A percentile compares a stretch with the other conserved stretches of the same genome.
Evolutionary conservation across 2,797 vertebrate genomes (phyloP).

Genomic region (Pangasius mekongensis): DNA sequence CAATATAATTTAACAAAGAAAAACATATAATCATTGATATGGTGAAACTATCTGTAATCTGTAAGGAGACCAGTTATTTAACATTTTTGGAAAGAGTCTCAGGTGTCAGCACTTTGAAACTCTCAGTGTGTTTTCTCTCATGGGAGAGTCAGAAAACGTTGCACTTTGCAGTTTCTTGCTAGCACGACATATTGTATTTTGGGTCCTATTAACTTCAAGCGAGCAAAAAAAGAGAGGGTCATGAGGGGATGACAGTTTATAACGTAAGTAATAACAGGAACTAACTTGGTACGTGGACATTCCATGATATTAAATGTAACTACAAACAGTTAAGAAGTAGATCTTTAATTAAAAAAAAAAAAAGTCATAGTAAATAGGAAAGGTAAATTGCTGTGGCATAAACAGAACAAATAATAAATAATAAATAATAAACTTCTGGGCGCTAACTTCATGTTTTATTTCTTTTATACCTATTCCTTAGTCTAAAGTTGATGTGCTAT

Average conservation of each 20-base stretch:
- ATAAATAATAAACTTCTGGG: background rate
- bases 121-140: background rate
- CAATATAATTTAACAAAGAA: background rate
- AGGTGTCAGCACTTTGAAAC: background rate
- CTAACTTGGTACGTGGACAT: background rate
- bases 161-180: background rate
- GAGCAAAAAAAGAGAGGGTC: background rate
- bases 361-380: background rate
- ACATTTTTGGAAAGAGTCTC: background rate
- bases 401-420: no score
- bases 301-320: background rate
- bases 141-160: background rate
- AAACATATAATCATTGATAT: background rate
- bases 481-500: background rate
- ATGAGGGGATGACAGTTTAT: background rate
- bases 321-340: background rate
- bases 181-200: background rate
- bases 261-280: background rate
- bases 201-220: background rate
- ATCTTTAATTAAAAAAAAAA: background rate
- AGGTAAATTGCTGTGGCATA: background rate
- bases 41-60: background rate
- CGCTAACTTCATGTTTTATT: background rate
- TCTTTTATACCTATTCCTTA: background rate
- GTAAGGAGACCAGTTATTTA: background rate